Base-by-base conservation (phyloP, 2,113 vertebrate genomes). In the Sporophila hypoxantha region DNA sequence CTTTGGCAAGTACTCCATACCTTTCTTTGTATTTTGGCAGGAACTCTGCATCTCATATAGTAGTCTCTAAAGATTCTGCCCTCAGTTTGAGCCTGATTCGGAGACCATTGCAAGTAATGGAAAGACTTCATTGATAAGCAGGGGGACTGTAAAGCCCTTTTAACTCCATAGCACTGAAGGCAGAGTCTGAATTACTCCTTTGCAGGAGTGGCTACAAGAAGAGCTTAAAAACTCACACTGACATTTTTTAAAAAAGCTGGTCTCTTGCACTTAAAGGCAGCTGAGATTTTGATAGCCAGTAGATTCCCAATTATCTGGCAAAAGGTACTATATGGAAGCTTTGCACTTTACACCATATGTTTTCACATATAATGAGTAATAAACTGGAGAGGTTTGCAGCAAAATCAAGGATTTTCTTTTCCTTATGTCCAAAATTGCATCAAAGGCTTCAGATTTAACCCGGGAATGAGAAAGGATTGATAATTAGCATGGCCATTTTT, bases 1-100 rank as follows among this genome's bases (percentile, higher is more conserved):
- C 74, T 88, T 90, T 94, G 94, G 93, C 94, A 93, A 95, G 86
- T 76, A 69, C 55, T 92, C 80, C 39, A 66, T 92, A 95, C 95
- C 94, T 96, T 96, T 94, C 94, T 95, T 95, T 94, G 87, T 94
- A 86, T 95, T 94, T 95, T 95, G 92, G 96, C 96, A 96, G 89
- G 82, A 85, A 16, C 59, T 87, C 74, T 94, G 74, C 88, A 91
- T 95, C 94, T 96, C 92, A 47, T 96, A 94, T 93, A 94, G 81
- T 89, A 79, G 89, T 85, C 93, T 96, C 90, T 84, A 50, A 95
- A 94, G 87, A 87, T 95, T 91, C 92, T 95, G 79, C 70, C 91
- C 65, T 96, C 21, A 7, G 80, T 83, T 91, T 92, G 61, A 93
- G 92, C 70, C 93, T 90, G 88, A 86, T 89, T 73, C 2, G 0